Conservation (phyloP, 2,888 invertebrate species). For the Andrena bucephala region DNA sequence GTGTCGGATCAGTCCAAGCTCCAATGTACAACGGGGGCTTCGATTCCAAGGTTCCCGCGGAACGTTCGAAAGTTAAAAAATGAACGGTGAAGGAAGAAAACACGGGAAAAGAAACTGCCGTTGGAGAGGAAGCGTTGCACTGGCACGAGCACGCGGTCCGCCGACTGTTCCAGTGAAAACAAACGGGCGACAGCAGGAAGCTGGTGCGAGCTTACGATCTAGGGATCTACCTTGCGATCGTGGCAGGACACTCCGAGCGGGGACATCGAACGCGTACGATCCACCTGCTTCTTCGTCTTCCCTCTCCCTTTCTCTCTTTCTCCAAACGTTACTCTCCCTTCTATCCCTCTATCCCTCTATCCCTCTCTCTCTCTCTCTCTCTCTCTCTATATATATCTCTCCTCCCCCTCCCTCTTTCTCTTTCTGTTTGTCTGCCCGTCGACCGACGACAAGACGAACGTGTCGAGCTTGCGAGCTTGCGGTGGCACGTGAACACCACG, state of each 20-base stretch:
- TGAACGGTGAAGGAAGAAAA: too few relatives aligned
- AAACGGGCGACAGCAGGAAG: constrained; percentile 47
- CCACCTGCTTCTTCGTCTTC: constrained; percentile 46
- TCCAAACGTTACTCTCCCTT: constrained; percentile 15
- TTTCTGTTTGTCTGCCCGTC: constrained; percentile 8
- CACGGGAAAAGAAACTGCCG: neutral
- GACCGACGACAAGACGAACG: constrained; percentile 7
- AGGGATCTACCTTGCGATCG: constrained; percentile 57
- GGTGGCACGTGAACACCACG: constrained; percentile 74
- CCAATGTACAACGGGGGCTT: neutral
- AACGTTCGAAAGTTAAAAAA: too few relatives aligned
- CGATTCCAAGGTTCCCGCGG: neutral
- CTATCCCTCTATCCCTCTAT: neutral
- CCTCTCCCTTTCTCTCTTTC: neutral
- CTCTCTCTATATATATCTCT: neutral
- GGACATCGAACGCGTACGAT: constrained; percentile 62
- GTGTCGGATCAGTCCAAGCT: neutral
- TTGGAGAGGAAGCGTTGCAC: constrained; percentile 15
- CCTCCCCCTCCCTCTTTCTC: constrained; percentile 16
- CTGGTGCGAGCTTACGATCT: constrained; percentile 30
- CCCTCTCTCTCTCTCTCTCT: constrained; percentile 24
- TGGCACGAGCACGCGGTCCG: constrained; percentile 37
- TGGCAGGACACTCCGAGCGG: constrained; percentile 47
- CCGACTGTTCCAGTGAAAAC: constrained; percentile 12
- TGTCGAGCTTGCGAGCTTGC: constrained; percentile 59